Conservation (phyloP, 2,888 invertebrate genomes). For the Saturnia japonica region DNA sequence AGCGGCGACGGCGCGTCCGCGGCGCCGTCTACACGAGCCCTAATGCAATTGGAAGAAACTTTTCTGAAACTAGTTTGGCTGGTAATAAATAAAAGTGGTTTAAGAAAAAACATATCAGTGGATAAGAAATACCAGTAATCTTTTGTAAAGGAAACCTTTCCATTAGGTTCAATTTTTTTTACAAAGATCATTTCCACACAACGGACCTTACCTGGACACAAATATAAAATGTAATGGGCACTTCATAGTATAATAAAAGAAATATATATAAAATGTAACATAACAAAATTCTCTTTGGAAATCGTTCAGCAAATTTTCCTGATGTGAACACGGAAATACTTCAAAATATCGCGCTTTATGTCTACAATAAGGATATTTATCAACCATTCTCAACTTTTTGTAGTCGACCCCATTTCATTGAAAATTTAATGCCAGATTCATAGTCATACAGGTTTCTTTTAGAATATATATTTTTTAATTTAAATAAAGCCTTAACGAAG, state of each 20-base stretch:
- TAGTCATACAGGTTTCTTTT: too few relatives aligned
- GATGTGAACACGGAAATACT: conserved; percentile 20
- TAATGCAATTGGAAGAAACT: too few relatives aligned
- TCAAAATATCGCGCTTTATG: conserved; percentile 21
- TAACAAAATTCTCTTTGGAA: conserved; percentile 1
- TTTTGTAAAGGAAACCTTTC: background rate
- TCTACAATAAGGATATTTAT: conserved; percentile 16
- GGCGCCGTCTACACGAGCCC: too few relatives aligned
- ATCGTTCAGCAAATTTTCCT: conserved; percentile 22
- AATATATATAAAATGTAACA: background rate
- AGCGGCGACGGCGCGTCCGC: too few relatives aligned
- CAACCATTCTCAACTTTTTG: conserved; percentile 13
- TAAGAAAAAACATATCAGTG: too few relatives aligned
- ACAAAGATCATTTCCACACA: background rate
- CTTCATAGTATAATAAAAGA: background rate
- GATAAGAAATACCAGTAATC: too few relatives aligned
- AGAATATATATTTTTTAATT: too few relatives aligned
- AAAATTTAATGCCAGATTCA: background rate
- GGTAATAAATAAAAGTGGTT: too few relatives aligned
- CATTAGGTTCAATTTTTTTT: background rate
- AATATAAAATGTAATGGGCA: background rate
- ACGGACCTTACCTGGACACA: background rate
- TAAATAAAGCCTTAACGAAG: too few relatives aligned
- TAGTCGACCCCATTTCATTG: background rate
- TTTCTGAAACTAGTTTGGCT: too few relatives aligned